phyloP scores from a whole-genome alignment of 1,140 invertebrate species.

The Cotesia chilonis region DNA sequence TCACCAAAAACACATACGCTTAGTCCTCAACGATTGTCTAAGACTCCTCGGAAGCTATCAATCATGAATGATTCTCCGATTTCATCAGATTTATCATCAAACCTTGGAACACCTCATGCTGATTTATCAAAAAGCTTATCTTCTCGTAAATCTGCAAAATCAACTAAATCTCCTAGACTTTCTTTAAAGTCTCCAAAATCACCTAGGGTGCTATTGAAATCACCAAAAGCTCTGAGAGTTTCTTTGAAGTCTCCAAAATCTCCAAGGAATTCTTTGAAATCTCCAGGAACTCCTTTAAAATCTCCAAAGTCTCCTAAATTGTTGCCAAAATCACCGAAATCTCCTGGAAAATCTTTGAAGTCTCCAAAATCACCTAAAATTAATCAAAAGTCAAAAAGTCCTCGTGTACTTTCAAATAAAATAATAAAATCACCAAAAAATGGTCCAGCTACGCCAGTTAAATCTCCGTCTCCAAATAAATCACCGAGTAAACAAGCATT shows the following conservation, averaged over 20 bases:
- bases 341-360: background rate
- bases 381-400: constrained; percentile 19
- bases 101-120: constrained; percentile 2
- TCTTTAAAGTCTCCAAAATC: no score
- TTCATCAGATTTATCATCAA: constrained; percentile 41
- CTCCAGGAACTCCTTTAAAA: background rate
- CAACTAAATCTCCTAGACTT: no score
- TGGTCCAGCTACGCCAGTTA: background rate
- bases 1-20: constrained; percentile 47
- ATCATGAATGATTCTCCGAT: constrained; percentile 39
- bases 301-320: background rate
- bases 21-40: constrained; percentile 35
- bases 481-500: background rate
- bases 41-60: constrained; percentile 45
- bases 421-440: constrained; percentile 6
- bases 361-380: constrained; percentile 5
- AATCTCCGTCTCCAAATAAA: background rate
- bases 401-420: constrained; percentile 7
- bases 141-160: no score
- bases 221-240: background rate
- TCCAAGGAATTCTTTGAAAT: background rate
- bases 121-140: no score
- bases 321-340: constrained; percentile 10
- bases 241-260: background rate
- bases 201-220: no score